Evolutionary conservation across 2,888 invertebrate genomes (phyloP).

Genomic region (Unio pictorum): DNA sequence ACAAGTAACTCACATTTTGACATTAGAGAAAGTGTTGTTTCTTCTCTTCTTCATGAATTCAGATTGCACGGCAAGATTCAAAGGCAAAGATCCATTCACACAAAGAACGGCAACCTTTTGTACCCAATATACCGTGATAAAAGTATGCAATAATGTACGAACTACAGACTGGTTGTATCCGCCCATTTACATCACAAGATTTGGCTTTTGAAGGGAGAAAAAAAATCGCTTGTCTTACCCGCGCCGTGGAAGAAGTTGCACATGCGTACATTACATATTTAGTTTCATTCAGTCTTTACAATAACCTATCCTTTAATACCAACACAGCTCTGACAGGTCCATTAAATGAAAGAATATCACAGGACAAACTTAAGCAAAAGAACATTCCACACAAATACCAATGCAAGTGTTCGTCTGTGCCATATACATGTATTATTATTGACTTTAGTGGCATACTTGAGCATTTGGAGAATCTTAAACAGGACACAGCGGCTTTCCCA

Average conservation of each 20-base stretch:
- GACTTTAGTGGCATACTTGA: conserved; percentile 4
- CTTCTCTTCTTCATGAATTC: no score
- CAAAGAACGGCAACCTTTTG: neutral
- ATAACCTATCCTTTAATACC: neutral
- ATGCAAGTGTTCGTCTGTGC: neutral
- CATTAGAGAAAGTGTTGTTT: no score
- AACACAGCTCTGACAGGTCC: neutral
- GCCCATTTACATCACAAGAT: no score
- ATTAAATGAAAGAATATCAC: conserved; percentile 1
- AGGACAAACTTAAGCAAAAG: neutral
- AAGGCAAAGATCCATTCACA: neutral
- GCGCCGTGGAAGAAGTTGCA: no score
- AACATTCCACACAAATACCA: neutral
- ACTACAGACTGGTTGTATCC: no score
- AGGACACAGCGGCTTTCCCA: conserved; percentile 7
- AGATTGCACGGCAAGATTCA: conserved; percentile 6
- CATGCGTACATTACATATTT: neutral
- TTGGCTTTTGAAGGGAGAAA: no score
- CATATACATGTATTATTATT: neutral
- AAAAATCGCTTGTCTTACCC: no score
- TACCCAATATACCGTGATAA: conserved; percentile 2
- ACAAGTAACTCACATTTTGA: no score
- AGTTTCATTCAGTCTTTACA: conserved; percentile 11
- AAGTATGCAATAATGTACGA: neutral
- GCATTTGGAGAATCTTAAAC: conserved; percentile 6